Percentiles rank a stretch among this genome's conserved stretches.
phyloP scores from a whole-genome alignment of 2,797 vertebrate genomes.

The Pangasius djambal region DNA sequence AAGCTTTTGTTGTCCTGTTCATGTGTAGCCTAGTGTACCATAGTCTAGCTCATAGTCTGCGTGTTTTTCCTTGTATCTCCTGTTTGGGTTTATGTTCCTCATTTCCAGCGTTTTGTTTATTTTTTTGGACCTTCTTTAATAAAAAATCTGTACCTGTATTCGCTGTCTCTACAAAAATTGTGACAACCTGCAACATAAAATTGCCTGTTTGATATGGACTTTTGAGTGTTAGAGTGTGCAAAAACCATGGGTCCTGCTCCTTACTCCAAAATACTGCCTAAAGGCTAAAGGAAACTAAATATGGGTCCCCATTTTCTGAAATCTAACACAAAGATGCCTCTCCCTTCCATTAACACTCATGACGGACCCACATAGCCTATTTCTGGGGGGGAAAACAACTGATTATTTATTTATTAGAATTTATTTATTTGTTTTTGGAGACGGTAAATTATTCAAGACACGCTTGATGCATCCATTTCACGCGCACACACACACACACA shows the following conservation, averaged over 20 bases:
- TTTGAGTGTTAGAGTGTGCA: background rate
- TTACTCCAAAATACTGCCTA: background rate
- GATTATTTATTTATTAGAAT: slow-evolving; percentile 37
- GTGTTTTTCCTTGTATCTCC: no score
- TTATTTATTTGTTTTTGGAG: slow-evolving; percentile 36
- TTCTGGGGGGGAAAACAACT: slow-evolving; percentile 4
- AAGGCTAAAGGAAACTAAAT: background rate
- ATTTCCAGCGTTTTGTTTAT: no score
- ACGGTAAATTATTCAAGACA: slow-evolving; percentile 34
- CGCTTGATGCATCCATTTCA: slow-evolving; percentile 27
- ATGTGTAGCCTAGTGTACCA: no score
- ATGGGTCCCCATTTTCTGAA: background rate
- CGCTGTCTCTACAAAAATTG: no score
- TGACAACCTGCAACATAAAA: no score
- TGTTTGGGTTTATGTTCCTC: no score
- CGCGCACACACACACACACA: slow-evolving; percentile 7
- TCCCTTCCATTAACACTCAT: slow-evolving; percentile 19
- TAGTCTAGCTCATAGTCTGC: no score
- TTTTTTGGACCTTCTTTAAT: no score
- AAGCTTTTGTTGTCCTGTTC: no score
- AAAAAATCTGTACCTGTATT: no score
- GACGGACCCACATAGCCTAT: background rate
- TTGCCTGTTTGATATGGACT: background rate
- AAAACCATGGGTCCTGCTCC: background rate
- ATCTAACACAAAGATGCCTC: background rate